Base-by-base conservation (phyloP, 92 coral and sea anemone genomes). In the Parazoanthus atlanticus region DNA sequence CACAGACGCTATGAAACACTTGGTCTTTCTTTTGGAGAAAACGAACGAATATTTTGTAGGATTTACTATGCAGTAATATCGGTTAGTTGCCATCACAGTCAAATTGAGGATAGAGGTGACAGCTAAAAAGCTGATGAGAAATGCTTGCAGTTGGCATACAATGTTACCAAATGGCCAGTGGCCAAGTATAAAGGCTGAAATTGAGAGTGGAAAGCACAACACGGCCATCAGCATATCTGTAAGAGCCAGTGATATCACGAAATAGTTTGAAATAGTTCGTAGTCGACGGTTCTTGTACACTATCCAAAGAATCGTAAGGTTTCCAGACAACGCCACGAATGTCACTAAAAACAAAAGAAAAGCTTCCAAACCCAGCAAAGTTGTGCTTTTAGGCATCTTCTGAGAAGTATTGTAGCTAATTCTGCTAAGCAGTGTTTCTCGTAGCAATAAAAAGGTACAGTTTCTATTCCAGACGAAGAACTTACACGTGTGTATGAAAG, bases 201-300 rank as follows among this genome's bases (percentile, higher is more conserved):
- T 64, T 47, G 94, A 86, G 26, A 91, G 80, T 6, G 95, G 95
- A 92, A 91, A 89, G 89, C 88, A 91, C 84, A 88, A n/a, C 21
- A 82, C 84, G 21, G 95, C 88, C 43, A 91, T 93, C 65, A 91
- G 74, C 38, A 89, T 70, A 61, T 93, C 95, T 6, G 95, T 92
- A 28, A 82, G 88, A 36, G 95, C 94, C 74, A 93, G 91, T 41
- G 91, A 91, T 16, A 91, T 54, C 46, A 93, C 86, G 76, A 81
- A 93, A 23, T 89, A 64, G 79, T 93, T 93, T 16, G 89, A 82
- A 72, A 64, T 81, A 54, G 92, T 93, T 73, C 86, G 92, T 65
- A 93, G 90, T 7, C 69, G 73, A 10, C 72, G 90, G 32, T 90
- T 91, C 72, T 76, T 89, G 30, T 85, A 86, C 5, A 93, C 92